Conservation (phyloP, 2,888 invertebrate genomes). For the Acrobasis repandana region DNA sequence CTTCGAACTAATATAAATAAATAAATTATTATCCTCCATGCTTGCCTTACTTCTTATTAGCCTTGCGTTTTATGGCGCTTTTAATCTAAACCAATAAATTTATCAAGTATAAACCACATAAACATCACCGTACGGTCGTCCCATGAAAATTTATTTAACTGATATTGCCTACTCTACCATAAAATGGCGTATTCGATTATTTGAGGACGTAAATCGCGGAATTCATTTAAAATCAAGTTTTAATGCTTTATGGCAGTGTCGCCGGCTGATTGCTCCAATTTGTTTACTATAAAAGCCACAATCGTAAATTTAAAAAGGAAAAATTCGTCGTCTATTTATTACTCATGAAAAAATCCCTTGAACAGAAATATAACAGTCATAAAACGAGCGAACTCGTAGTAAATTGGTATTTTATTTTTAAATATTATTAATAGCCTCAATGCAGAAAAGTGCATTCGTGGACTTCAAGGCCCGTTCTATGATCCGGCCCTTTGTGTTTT, state of each 20-base stretch:
- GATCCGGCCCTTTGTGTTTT: not conserved
- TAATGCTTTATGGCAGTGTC: slow-evolving; percentile 60
- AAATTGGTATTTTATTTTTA: slow-evolving; percentile 44
- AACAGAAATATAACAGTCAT: slow-evolving; percentile 51
- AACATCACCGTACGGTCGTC: not conserved
- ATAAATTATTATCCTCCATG: not conserved
- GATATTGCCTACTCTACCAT: not conserved
- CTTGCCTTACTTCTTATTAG: not conserved
- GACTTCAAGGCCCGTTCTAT: not conserved
- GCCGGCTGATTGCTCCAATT: slow-evolving; percentile 67
- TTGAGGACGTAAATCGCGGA: slow-evolving; percentile 19
- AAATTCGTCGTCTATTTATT: slow-evolving; percentile 45
- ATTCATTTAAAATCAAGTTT: slow-evolving; percentile 49
- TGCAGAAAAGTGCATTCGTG: slow-evolving; percentile 47
- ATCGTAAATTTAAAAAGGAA: slow-evolving; percentile 54
- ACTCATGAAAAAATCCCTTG: slow-evolving; percentile 36
- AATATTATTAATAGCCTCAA: slow-evolving; percentile 39
- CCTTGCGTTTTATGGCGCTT: not conserved
- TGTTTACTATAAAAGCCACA: slow-evolving; percentile 60
- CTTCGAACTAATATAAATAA: not conserved
- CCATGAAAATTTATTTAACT: slow-evolving; percentile 4
- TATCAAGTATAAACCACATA: not conserved
- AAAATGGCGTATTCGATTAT: slow-evolving; percentile 12
- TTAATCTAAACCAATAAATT: slow-evolving; percentile 12
- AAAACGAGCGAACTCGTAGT: slow-evolving; percentile 46